phyloP scores from a whole-genome alignment of 2,797 vertebrate species.

The Poliocrania exsul region DNA sequence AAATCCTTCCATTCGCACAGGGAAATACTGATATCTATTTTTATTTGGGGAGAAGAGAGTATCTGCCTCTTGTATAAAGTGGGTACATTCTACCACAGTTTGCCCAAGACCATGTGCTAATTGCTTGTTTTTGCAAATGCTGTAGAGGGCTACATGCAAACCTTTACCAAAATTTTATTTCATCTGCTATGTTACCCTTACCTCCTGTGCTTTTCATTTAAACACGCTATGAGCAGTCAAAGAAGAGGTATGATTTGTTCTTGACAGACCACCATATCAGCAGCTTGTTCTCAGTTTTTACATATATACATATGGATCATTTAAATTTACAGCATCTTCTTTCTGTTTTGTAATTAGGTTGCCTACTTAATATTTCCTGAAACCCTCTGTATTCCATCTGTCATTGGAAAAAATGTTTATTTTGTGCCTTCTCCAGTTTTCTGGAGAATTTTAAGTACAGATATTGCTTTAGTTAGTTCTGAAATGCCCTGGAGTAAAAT shows the following conservation, averaged over 20 bases:
- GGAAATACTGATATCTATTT: not conserved
- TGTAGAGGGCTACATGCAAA: accelerated
- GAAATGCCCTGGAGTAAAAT: not conserved
- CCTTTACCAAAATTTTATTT: not conserved
- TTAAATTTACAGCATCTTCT: not conserved
- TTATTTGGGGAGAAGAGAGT: accelerated
- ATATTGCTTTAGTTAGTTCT: not conserved
- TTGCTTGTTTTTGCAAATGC: not conserved
- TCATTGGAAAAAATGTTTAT: not conserved
- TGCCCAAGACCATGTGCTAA: not conserved
- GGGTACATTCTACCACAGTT: not conserved
- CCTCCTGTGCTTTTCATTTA: not conserved
- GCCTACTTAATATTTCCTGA: constrained; percentile 37
- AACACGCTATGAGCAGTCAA: not conserved
- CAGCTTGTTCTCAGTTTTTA: not conserved
- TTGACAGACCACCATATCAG: not conserved
- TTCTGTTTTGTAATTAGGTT: not conserved
- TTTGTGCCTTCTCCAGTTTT: not conserved
- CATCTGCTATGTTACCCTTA: not conserved
- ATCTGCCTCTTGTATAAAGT: not conserved
- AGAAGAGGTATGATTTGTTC: not conserved
- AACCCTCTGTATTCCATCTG: constrained; percentile 7
- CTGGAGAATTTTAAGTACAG: not conserved
- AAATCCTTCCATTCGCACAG: not conserved
- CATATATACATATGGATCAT: not conserved